A percentile compares a stretch with the other conserved stretches of the same genome.
phyloP scores from a whole-genome alignment of 2,888 invertebrate genomes.

The Heliconius erato region DNA sequence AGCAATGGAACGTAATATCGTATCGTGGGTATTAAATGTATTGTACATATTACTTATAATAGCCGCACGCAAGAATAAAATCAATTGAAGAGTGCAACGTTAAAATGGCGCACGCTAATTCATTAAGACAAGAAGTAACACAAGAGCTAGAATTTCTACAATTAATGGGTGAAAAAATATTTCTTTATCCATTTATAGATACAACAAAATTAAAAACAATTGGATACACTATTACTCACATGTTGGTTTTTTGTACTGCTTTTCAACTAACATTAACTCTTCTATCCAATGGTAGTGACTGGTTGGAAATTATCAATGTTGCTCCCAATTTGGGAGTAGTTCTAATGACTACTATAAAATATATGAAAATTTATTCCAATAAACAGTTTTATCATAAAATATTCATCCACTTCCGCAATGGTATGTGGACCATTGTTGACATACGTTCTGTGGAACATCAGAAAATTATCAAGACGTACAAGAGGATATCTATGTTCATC shows the following conservation, averaged over 20 bases:
- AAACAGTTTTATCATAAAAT: slow-evolving; percentile 63
- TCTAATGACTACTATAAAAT: slow-evolving; percentile 69
- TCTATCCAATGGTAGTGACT: slow-evolving; percentile 62
- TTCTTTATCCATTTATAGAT: slow-evolving; percentile 67
- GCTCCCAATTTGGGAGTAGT: slow-evolving; percentile 75
- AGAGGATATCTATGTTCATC: slow-evolving; percentile 57
- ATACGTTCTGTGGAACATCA: slow-evolving; percentile 58
- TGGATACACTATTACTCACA: slow-evolving; percentile 59
- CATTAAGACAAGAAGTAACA: slow-evolving; percentile 59
- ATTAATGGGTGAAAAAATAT: slow-evolving; percentile 63
- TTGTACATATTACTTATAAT: neutral
- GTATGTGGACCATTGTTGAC: slow-evolving; percentile 66
- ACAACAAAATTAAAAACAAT: slow-evolving; percentile 57
- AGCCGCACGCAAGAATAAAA: neutral
- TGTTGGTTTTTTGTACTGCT: slow-evolving; percentile 62
- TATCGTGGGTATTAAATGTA: slow-evolving; percentile 4
- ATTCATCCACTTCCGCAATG: slow-evolving; percentile 63
- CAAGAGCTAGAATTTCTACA: slow-evolving; percentile 64
- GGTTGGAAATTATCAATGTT: slow-evolving; percentile 70
- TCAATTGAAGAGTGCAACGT: slow-evolving; percentile 18
- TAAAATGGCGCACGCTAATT: slow-evolving; percentile 52
- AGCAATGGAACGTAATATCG: neutral
- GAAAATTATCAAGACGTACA: slow-evolving; percentile 62
- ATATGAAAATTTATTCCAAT: slow-evolving; percentile 63
- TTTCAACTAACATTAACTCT: slow-evolving; percentile 65